These are phyloP conservation scores for Etheostoma cragini DNA, from an alignment of 2,113 vertebrate genomes.

Conservation along the genomic window DNA sequence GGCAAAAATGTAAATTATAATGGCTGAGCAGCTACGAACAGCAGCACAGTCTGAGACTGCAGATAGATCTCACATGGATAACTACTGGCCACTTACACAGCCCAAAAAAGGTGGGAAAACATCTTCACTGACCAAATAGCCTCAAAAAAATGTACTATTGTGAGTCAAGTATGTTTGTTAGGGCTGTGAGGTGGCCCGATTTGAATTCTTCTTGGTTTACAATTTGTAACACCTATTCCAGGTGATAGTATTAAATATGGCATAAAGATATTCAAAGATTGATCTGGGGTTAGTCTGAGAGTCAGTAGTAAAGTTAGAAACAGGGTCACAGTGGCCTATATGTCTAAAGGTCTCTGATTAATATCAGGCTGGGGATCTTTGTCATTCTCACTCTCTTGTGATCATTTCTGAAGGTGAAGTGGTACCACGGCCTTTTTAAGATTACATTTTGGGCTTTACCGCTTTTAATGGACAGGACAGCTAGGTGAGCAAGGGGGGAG, in stretches of 20 bases:
- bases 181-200: neutral
- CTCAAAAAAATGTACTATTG: neutral
- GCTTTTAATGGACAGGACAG: too few relatives aligned
- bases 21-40: slow-evolving; percentile 37
- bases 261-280: neutral
- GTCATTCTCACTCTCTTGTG: slow-evolving; percentile 5
- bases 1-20: slow-evolving; percentile 58
- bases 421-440: too few relatives aligned
- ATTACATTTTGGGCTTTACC: too few relatives aligned
- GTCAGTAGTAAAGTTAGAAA: neutral
- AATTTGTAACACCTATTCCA: neutral
- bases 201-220: neutral
- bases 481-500: too few relatives aligned
- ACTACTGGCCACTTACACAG: neutral
- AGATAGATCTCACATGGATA: neutral
- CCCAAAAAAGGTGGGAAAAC: slow-evolving; percentile 8
- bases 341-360: slow-evolving; percentile 3
- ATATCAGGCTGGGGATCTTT: slow-evolving; percentile 19
- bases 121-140: neutral
- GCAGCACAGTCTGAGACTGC: slow-evolving; percentile 7
- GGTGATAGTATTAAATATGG: neutral
- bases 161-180: neutral
- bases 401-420: slow-evolving; percentile 23
- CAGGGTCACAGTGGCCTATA: neutral
- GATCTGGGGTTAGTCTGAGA: neutral